Evolutionary conservation across 2,797 vertebrate species (phyloP).

Genomic region (Mustela erminea): DNA sequence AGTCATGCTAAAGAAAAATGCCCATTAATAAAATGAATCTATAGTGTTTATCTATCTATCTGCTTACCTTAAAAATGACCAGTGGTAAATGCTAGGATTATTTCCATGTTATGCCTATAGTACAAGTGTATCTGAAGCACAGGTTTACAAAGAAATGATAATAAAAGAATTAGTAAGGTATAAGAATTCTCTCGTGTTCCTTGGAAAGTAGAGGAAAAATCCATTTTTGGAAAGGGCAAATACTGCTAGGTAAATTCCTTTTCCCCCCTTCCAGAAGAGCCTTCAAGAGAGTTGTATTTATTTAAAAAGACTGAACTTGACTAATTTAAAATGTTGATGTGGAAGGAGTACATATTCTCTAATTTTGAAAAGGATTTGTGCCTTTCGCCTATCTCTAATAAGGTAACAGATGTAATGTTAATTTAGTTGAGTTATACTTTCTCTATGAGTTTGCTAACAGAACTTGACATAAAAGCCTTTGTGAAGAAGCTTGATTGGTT

Average conservation of each 20-base stretch:
- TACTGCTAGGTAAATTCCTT: conserved; percentile 26
- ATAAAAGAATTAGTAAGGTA: neutral
- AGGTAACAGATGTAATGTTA: conserved; percentile 81
- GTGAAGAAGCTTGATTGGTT: conserved; percentile 87
- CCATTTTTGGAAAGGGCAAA: conserved; percentile 40
- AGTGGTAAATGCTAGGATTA: neutral
- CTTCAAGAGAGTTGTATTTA: conserved; percentile 34
- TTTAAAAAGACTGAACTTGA: conserved; percentile 38
- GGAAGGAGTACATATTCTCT: conserved; percentile 12
- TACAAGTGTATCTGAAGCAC: neutral
- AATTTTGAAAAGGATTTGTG: conserved; percentile 63
- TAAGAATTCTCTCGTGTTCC: neutral
- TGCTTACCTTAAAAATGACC: neutral
- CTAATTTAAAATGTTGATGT: conserved; percentile 60
- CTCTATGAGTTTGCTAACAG: conserved; percentile 87
- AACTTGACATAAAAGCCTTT: conserved; percentile 88
- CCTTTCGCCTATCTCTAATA: conserved; percentile 78
- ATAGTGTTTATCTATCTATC: neutral
- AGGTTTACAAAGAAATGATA: conserved; percentile 11
- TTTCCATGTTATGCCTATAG: neutral
- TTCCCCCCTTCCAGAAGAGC: neutral
- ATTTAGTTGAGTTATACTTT: conserved; percentile 86
- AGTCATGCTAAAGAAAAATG: neutral
- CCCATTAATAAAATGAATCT: neutral
- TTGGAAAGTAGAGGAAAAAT: conserved; percentile 6